Evolutionary conservation across 2,888 invertebrate genomes (phyloP), one percentile per base, ranked within the genome.

Genomic region (Neria commutata): DNA sequence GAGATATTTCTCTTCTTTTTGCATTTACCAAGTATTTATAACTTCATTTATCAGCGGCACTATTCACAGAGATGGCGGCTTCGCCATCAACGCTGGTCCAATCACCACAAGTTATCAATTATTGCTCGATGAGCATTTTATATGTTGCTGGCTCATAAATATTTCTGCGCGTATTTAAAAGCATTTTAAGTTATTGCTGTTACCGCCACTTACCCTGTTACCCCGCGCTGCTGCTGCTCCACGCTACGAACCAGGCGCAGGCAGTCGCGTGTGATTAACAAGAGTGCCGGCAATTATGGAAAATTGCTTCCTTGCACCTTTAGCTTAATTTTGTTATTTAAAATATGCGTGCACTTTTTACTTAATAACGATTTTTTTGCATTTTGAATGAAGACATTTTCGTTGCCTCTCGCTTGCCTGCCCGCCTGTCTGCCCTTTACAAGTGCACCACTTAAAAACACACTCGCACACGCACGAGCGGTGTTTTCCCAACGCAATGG

Each of bases 261-360:
- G 48, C 57, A 21, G 17, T 42, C 40, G 16, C 59, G 61, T 67
- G 67, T 67, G 73, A 72, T 75, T 75, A 77, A 74, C 76, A 75
- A 74, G 75, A 76, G 73, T 78, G 69, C 73, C 69, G 64, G 73
- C 77, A 76, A 79, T 79, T 79, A 79, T 68, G 61, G 68, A 61
- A 77, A 78, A 78, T 78, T 71, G 78, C 66, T 78, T 78, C 74
- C 76, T 78, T 78, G 75, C 73, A 78, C 75, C 78, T 78, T 77
- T 67, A 70, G 60, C 53, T 65, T 66, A 62, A 58, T 62, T 67
- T 73, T 68, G 65, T 67, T 71, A 68, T 68, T 65, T 63, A 68
- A 66, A 69, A 72, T 71, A 67, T 65, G 69, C 68, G 68, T 68
- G 70, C 66, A 71, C 68, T 71, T 70, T 70, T 68, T 69, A 70